phyloP scores from a whole-genome alignment of 2,888 invertebrate species.

The Tanaodytes sp. region DNA sequence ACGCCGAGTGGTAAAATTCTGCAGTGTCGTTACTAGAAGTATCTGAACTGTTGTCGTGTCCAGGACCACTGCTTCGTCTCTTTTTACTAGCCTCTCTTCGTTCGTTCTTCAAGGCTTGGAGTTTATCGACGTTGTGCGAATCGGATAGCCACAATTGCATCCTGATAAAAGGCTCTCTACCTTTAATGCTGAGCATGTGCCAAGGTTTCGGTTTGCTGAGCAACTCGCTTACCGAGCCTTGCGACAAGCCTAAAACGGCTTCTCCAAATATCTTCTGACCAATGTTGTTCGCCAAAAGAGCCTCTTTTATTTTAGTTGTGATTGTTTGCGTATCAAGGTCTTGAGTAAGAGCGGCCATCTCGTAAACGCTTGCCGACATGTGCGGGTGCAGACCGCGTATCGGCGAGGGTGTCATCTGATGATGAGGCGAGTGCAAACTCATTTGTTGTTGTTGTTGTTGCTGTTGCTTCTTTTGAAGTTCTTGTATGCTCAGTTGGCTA shows the following conservation, averaged over 20 bases:
- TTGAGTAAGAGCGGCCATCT: slow-evolving; percentile 96
- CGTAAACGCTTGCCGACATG: slow-evolving; percentile 95
- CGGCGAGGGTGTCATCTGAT: slow-evolving; percentile 78
- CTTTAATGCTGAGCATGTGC: slow-evolving; percentile 99
- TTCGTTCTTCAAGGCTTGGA: slow-evolving; percentile 93
- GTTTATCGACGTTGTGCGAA: slow-evolving; percentile 92
- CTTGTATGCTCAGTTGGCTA: slow-evolving; percentile 78
- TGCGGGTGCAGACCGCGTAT: slow-evolving; percentile 86
- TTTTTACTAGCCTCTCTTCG: slow-evolving; percentile 92
- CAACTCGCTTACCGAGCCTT: slow-evolving; percentile 97
- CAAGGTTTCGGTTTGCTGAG: slow-evolving; percentile 98
- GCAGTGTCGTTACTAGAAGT: slow-evolving; percentile 91
- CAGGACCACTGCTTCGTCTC: slow-evolving; percentile 86
- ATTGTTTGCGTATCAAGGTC: slow-evolving; percentile 97
- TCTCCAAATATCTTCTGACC: slow-evolving; percentile 99
- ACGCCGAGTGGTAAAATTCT: slow-evolving; percentile 89
- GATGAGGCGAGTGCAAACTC: slow-evolving; percentile 77
- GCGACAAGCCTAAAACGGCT: slow-evolving; percentile 95
- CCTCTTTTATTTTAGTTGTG: slow-evolving; percentile 97
- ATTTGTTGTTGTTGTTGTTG: slow-evolving; percentile 76
- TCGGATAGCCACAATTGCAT: slow-evolving; percentile 98
- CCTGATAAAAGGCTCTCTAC: slow-evolving; percentile 94
- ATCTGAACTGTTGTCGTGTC: slow-evolving; percentile 89
- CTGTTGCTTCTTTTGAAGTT: slow-evolving; percentile 76
- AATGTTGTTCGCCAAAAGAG: slow-evolving; percentile 95